phyloP scores from a whole-genome alignment of 2,888 invertebrate species.

The Campoplex nolae region DNA sequence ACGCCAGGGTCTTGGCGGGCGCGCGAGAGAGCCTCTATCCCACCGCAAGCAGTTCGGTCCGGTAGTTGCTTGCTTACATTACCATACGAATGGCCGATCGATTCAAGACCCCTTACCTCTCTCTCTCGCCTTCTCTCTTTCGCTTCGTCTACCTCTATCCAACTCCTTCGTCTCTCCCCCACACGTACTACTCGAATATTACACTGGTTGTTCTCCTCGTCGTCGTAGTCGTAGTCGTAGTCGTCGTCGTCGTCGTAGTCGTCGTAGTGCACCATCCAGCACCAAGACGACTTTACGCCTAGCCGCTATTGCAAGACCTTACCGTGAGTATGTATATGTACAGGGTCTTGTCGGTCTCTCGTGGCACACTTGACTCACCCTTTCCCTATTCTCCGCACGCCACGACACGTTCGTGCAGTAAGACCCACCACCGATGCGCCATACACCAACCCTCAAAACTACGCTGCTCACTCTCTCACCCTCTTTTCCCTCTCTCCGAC shows the following conservation, averaged over 20 bases:
- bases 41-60: slow-evolving; percentile 82
- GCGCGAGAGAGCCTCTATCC: slow-evolving; percentile 61
- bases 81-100: slow-evolving; percentile 85
- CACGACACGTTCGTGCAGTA: slow-evolving; percentile 66
- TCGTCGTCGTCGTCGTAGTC: slow-evolving; percentile 9
- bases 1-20: slow-evolving; percentile 72
- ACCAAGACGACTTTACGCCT: slow-evolving; percentile 30
- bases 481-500: slow-evolving; percentile 36
- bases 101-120: slow-evolving; percentile 78
- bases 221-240: slow-evolving; percentile 18
- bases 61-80: slow-evolving; percentile 84
- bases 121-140: slow-evolving; percentile 13
- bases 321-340: slow-evolving; percentile 37
- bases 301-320: neutral
- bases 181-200: slow-evolving; percentile 58
- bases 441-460: slow-evolving; percentile 69
- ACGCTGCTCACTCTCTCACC: slow-evolving; percentile 31
- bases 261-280: slow-evolving; percentile 45
- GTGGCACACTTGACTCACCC: slow-evolving; percentile 60
- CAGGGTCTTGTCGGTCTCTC: slow-evolving; percentile 57
- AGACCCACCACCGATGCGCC: slow-evolving; percentile 63
- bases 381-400: slow-evolving; percentile 60
- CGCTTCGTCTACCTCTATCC: neutral
- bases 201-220: slow-evolving; percentile 54
- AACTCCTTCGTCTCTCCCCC: slow-evolving; percentile 27